Evolutionary conservation across 2,113 vertebrate species (phyloP).

Genomic region (Petrocephalus zakoni): DNA sequence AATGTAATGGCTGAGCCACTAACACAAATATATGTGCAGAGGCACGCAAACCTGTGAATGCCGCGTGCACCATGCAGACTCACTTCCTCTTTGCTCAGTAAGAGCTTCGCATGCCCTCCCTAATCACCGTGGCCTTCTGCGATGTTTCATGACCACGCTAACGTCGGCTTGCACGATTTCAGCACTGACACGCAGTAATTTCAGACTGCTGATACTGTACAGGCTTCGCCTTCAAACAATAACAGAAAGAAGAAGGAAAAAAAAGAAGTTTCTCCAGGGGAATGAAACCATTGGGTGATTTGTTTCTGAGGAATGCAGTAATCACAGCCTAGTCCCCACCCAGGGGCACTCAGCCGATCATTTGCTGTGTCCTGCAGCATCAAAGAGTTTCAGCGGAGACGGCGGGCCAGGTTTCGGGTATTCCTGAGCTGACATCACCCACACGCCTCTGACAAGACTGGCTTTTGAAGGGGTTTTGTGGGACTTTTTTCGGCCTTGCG

Average conservation of each 20-base stretch:
- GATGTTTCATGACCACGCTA: neutral
- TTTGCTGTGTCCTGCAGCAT: neutral
- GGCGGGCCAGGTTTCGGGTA: neutral
- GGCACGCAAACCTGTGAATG: neutral
- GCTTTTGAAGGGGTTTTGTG: neutral
- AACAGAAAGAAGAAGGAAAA: neutral
- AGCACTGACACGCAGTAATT: neutral
- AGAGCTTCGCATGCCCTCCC: neutral
- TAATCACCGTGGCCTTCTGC: neutral
- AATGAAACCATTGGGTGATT: neutral
- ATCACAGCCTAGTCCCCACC: neutral
- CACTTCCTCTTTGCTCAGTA: neutral
- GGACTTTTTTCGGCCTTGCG: neutral
- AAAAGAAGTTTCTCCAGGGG: constrained; percentile 1
- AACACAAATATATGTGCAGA: neutral
- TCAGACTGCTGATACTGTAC: neutral
- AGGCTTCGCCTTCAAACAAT: neutral
- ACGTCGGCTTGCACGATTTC: neutral
- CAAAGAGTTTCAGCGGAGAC: neutral
- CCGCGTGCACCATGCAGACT: neutral
- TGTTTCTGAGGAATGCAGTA: constrained; percentile 2
- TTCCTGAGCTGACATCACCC: neutral
- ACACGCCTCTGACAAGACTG: neutral
- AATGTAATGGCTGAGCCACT: neutral
- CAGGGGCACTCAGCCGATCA: neutral